Conservation (phyloP, 2,113 vertebrate species). For the Micronycteris hirsuta region DNA sequence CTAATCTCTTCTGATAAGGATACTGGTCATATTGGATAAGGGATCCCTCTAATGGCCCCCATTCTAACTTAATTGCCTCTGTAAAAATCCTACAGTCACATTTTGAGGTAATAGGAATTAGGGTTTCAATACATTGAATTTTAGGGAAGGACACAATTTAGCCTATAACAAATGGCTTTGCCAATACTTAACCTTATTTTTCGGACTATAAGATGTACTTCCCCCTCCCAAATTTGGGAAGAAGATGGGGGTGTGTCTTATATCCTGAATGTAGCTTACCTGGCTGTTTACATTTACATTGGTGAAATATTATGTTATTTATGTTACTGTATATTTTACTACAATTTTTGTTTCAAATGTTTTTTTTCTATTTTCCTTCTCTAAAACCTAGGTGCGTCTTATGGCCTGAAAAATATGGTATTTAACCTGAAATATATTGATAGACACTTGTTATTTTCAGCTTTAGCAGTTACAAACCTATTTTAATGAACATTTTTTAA, state of each 20-base stretch:
- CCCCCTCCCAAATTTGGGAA: too few relatives aligned
- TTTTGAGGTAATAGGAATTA: neutral
- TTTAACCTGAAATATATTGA: neutral
- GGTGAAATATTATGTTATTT: too few relatives aligned
- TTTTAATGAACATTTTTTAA: neutral
- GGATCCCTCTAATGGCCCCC: neutral
- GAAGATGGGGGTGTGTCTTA: too few relatives aligned
- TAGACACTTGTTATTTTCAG: neutral
- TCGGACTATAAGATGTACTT: too few relatives aligned
- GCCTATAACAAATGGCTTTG: neutral
- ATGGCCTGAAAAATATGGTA: too few relatives aligned
- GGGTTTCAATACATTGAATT: neutral
- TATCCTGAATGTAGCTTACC: too few relatives aligned
- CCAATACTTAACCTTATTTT: too few relatives aligned
- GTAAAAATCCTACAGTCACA: neutral
- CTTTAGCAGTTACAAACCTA: neutral
- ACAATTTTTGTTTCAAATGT: too few relatives aligned
- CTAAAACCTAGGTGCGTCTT: too few relatives aligned
- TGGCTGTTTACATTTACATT: too few relatives aligned
- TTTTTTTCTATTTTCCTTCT: too few relatives aligned
- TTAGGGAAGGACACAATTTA: neutral
- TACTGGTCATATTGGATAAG: neutral
- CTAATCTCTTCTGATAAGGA: neutral
- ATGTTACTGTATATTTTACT: too few relatives aligned
- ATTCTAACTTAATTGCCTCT: neutral